Percentiles rank a stretch among this genome's conserved stretches.
These are phyloP conservation scores for Simalia tracyae DNA, from an alignment of 2,797 vertebrate species.

Conservation along the genomic window DNA sequence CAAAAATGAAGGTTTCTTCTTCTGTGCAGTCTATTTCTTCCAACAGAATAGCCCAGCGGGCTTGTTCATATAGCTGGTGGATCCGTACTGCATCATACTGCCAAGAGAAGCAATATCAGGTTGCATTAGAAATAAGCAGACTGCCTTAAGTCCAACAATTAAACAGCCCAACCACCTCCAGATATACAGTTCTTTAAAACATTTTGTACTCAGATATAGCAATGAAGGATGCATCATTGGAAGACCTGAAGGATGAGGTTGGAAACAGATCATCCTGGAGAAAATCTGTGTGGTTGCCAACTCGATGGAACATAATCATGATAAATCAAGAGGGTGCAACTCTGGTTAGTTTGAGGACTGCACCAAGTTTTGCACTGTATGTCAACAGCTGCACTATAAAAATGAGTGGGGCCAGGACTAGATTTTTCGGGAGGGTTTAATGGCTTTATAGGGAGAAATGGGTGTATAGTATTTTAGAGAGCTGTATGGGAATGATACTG, in stretches of 20 bases:
- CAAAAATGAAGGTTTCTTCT: slow-evolving; percentile 98
- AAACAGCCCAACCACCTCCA: neutral
- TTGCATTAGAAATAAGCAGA: neutral
- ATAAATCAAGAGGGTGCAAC: neutral
- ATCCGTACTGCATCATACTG: slow-evolving; percentile 95
- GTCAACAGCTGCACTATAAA: neutral
- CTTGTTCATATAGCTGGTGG: slow-evolving; percentile 97
- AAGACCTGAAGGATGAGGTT: neutral
- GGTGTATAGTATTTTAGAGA: neutral
- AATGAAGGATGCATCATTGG: neutral
- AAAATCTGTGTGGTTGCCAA: neutral
- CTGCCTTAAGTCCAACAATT: neutral
- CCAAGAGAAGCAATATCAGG: neutral
- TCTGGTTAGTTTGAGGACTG: neutral
- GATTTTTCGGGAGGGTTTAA: neutral
- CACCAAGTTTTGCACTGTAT: neutral
- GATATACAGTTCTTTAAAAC: neutral
- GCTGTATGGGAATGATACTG: neutral
- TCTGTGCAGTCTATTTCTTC: slow-evolving; percentile 98
- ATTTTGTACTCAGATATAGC: neutral
- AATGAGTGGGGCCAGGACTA: neutral
- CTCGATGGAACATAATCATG: neutral
- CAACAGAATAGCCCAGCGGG: slow-evolving; percentile 91
- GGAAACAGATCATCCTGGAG: neutral
- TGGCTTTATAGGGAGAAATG: neutral